Percentiles rank a stretch among this genome's conserved stretches.
Conservation (phyloP, 2,113 vertebrate species). For the Stigmatopora argus region DNA sequence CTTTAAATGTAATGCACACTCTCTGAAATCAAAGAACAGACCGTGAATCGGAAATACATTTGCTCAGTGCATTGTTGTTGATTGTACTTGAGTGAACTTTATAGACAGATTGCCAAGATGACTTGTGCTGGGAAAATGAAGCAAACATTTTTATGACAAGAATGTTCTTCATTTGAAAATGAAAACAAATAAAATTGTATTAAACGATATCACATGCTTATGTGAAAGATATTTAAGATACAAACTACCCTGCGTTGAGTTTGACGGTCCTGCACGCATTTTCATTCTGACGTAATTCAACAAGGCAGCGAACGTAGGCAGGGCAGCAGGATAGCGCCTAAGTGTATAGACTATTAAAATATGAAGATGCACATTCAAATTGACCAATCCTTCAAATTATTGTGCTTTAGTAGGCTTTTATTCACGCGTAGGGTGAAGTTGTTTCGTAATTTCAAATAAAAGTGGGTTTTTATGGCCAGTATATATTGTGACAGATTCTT, state of each 20-base stretch:
- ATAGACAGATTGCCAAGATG: no score
- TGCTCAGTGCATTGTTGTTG: no score
- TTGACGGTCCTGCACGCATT: conserved; percentile 34
- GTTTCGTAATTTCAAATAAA: conserved; percentile 86
- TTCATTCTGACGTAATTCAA: conserved; percentile 37
- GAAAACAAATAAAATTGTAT: neutral
- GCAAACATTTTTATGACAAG: no score
- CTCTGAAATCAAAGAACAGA: no score
- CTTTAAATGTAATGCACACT: no score
- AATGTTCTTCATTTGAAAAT: no score
- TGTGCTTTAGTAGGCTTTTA: neutral
- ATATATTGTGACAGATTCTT: conserved; percentile 81
- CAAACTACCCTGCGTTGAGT: neutral
- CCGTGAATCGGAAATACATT: no score
- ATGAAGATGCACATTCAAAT: neutral
- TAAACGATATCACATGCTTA: neutral
- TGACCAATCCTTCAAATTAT: neutral
- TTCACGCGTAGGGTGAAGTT: conserved; percentile 87
- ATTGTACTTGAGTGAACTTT: no score
- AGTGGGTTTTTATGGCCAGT: conserved; percentile 80
- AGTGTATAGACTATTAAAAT: conserved; percentile 79
- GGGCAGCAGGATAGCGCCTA: conserved; percentile 80
- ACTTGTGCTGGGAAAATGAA: no score
- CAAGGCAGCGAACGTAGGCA: conserved; percentile 71
- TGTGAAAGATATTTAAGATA: neutral